Conservation (phyloP, 2,113 vertebrate genomes). For the Aldabrachelys gigantea region DNA sequence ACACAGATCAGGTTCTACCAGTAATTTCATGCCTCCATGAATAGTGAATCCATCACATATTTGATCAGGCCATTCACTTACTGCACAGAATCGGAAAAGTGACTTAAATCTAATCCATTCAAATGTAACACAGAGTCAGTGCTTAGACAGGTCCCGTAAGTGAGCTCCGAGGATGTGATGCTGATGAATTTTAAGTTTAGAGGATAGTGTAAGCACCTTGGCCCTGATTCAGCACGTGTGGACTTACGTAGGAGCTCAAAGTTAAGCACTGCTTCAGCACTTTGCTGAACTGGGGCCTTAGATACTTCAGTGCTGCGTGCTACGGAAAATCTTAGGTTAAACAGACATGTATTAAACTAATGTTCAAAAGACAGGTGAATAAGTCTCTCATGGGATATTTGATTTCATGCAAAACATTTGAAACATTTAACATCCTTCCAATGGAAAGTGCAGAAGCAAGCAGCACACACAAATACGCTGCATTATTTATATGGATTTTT, state of each 20-base stretch:
- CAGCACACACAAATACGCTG: background rate
- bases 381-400: background rate
- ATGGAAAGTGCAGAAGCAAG: background rate
- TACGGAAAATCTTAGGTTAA: background rate
- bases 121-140: background rate
- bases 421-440: background rate
- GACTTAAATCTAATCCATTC: rapidly evolving
- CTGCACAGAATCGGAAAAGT: background rate
- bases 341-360: background rate
- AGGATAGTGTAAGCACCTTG: background rate
- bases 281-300: background rate
- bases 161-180: background rate
- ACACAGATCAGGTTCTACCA: background rate
- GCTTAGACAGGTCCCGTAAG: background rate
- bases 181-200: background rate
- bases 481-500: background rate
- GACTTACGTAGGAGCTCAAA: background rate
- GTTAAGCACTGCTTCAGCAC: background rate
- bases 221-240: background rate
- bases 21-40: background rate
- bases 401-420: slow-evolving; percentile 12
- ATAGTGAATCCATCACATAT: background rate
- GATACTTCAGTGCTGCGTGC: background rate
- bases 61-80: background rate
- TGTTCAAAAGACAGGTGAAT: background rate